Evolutionary conservation across 2,113 vertebrate genomes (phyloP), one percentile per base, ranked within the genome.

Genomic region (Aegotheles bennettii): DNA sequence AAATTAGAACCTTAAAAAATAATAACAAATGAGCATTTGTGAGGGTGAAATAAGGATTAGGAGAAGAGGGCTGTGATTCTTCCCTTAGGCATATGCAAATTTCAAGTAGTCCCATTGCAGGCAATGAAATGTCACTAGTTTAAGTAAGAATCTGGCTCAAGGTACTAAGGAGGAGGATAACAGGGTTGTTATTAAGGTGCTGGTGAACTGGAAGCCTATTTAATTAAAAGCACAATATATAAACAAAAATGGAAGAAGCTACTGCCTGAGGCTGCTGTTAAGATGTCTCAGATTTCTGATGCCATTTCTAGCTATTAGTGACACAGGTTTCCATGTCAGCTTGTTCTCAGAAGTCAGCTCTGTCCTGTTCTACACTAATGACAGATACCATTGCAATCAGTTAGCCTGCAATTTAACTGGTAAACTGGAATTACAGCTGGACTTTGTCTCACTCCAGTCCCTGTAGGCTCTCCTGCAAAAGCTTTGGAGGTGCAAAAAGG

Each of bases 1-100:
- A 96, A 97, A 98, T 97, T 96, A 97, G 96, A 98, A 91, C 95
- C 94, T 96, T 87, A 93, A 91, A 89, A 96, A 96, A 95, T 73
- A 96, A 92, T 80, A 96, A 94, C 84, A 95, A 94, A 93, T 48
- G 88, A 96, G 15, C 36, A n/a, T 87, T 89, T 63, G 10, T 83
- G 59, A 88, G 36, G 40, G 43, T 73, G 84, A 83, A 90, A 77
- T 16, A 73, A 75, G 53, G 29, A 31, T 47, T 80, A 71, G 64
- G 36, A 83, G 64, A 83, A 90, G 79, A 67, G 19, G 48, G 7
- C 7, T 0, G 0, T 35, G 63, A 59, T 87, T 81, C 68, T 73
- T 8, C 19, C 29, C 29, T 81, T 59, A 29, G 38, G 11, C 9
- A 1, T 21, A 47, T 9, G 45, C n/a, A 77, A 53, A 76, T 93